Base-by-base conservation (phyloP, 2,888 invertebrate genomes). In the Melanargia galathea region DNA sequence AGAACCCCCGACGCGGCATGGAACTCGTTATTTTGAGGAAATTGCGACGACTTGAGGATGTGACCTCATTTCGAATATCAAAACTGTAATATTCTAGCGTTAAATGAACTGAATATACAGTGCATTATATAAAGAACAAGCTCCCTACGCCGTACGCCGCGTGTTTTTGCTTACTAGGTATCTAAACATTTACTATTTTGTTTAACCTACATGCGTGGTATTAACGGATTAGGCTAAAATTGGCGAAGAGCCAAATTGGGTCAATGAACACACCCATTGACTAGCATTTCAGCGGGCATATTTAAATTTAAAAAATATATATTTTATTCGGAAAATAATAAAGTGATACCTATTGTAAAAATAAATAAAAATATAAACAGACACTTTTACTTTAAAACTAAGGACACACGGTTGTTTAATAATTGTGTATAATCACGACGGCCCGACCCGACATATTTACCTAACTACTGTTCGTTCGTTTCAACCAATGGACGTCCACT, bases 11-110 rank as follows among this genome's bases (percentile, higher is more conserved):
- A 6, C 45, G 46, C 18, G 46, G 46, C 20, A 35, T 33, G 58
- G 73, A 78, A 81, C 81, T 81, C 77, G 79, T 81, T 81, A 79
- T 75, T 70, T 69, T 67, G 65, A 75, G 80, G 80, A 83, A 82
- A 83, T 81, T 79, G 78, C 74, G 70, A 67, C 49, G 66, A 73
- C 72, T 71, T 76, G 58, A 63, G 66, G 56, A 56, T 64, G 64
- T 57, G 66, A 64, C 66, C 64, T 46, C 55, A 35, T 62, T 67
- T 54, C 45, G 60, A 64, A 62, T 64, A 56, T 58, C 62, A 45
- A 66, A 60, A 60, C 57, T 67, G 18, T 43, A 57, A 57, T 57
- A 60, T 66, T 63, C 59, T 51, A 49, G 59, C 38, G 49, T 6
- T 40, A 46, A 59, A 59, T 18, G 59, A 59, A 59, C 22, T 24